These are phyloP conservation scores for Chaetodon auriga DNA, from an alignment of 2,113 vertebrate genomes.

Conservation along the genomic window DNA sequence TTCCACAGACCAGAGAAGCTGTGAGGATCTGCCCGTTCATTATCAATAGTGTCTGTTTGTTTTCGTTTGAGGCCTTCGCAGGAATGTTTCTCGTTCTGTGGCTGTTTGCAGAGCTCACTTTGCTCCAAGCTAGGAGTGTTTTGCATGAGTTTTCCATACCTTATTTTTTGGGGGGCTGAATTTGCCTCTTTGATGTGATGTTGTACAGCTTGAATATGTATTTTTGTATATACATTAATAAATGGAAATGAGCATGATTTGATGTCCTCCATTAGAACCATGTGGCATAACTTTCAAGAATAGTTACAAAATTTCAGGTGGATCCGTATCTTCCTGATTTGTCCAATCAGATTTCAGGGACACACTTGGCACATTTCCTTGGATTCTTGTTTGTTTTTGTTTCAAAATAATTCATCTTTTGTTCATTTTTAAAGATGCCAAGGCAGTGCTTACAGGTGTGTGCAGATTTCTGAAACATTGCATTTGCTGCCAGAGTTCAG, in stretches of 20 bases:
- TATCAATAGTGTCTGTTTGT: too few relatives aligned
- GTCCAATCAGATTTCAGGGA: conserved; percentile 7
- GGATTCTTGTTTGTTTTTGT: neutral
- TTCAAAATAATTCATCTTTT: neutral
- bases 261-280: neutral
- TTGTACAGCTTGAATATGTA: conserved; percentile 58
- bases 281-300: neutral
- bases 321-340: neutral
- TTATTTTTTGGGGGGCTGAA: neutral
- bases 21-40: neutral
- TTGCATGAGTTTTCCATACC: conserved; percentile 59
- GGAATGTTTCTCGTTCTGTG: neutral
- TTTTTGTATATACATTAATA: conserved; percentile 61
- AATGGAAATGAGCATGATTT: conserved; percentile 8
- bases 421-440: neutral
- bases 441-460: neutral
- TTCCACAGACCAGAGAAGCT: neutral
- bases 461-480: neutral
- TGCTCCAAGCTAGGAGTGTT: conserved; percentile 5
- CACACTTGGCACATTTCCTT: neutral
- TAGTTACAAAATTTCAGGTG: neutral
- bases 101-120: neutral
- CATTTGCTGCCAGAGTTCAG: neutral
- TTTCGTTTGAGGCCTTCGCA: conserved; percentile 11
- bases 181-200: neutral